Percentiles rank a stretch among this genome's conserved stretches.
Evolutionary conservation across 1,140 invertebrate genomes (phyloP).

Genomic region (Macrocentrus cingulum): DNA sequence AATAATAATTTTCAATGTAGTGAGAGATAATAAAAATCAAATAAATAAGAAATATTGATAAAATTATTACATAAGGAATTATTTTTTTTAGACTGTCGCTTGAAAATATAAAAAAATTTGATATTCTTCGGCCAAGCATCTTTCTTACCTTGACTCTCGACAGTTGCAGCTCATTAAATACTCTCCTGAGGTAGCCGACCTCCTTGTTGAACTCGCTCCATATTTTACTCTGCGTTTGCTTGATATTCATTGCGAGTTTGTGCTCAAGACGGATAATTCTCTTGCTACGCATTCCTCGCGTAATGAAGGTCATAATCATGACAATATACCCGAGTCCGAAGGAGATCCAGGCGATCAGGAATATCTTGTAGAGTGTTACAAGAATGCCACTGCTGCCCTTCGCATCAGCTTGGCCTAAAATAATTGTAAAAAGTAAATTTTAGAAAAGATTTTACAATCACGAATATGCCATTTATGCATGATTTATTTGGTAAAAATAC

Average conservation of each 20-base stretch:
- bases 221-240: conserved; percentile 76
- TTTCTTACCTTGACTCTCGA: conserved; percentile 73
- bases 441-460: conserved; percentile 1
- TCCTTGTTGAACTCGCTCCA: conserved; percentile 77
- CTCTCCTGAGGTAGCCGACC: conserved; percentile 69
- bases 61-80: too few relatives aligned
- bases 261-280: conserved; percentile 74
- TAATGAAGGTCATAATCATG: conserved; percentile 89
- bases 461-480: too few relatives aligned
- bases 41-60: too few relatives aligned
- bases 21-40: conserved; percentile 6
- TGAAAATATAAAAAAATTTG: too few relatives aligned
- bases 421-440: conserved; percentile 6
- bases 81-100: too few relatives aligned
- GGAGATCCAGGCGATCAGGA: conserved; percentile 82
- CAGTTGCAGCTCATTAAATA: conserved; percentile 77
- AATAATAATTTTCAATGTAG: background rate
- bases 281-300: conserved; percentile 72
- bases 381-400: conserved; percentile 64
- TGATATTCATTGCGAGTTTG: conserved; percentile 72
- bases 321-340: conserved; percentile 88
- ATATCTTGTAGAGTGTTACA: conserved; percentile 72
- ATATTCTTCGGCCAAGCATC: too few relatives aligned
- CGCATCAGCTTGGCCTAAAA: conserved; percentile 50
- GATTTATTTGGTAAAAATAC: too few relatives aligned